Evolutionary conservation across 2,888 invertebrate species (phyloP), one percentile per base, ranked within the genome.

Genomic region (Oscheius sp.): DNA sequence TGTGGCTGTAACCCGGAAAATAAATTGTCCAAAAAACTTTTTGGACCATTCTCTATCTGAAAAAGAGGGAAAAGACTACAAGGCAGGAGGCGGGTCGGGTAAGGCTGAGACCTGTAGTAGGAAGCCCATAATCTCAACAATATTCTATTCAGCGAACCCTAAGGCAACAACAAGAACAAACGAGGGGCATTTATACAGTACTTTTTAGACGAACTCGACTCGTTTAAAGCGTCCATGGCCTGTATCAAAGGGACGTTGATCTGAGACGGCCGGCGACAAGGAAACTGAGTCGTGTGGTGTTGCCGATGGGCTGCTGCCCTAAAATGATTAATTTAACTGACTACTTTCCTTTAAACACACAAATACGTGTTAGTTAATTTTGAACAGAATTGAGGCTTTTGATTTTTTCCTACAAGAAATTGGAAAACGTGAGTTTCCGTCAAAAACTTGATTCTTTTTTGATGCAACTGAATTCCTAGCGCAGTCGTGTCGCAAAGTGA

Each of bases 211-310:
- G 29, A 79, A 69, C 15, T 76, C 78, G 17, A 80, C 80, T 48
- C 76, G 46, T 58, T 78, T 78, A 70, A 80, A 80, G 20, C 80
- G 74, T 20, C 72, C 50, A 23, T 68, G 68, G 2, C 52, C 52
- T n/a, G 64, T 33, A 15, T 58, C 68, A 33, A 68, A 68, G 25
- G 70, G 70, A 17, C 70, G 53, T 17, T 70, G 70, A 12, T 70
- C 70, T n/a, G 53, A 46, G 58, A 70, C 65, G 46, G 65, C 65
- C 17, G 70, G 70, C 2, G 70, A 70, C 37, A 70, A 29, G 29
- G 46, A 45, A 23, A 42, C 64, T 3, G 53, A 20, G 29, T 68
- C 68, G 17, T 20, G 46, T 6, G 68, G 68, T 12, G 68, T 68
- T 15, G 37, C 50, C 10, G 61, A 33, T 17, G 68, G 68, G 27